Evolutionary conservation across 2,888 invertebrate genomes (phyloP), one percentile per base, ranked within the genome.

Genomic region (Auanema freiburgensis): DNA sequence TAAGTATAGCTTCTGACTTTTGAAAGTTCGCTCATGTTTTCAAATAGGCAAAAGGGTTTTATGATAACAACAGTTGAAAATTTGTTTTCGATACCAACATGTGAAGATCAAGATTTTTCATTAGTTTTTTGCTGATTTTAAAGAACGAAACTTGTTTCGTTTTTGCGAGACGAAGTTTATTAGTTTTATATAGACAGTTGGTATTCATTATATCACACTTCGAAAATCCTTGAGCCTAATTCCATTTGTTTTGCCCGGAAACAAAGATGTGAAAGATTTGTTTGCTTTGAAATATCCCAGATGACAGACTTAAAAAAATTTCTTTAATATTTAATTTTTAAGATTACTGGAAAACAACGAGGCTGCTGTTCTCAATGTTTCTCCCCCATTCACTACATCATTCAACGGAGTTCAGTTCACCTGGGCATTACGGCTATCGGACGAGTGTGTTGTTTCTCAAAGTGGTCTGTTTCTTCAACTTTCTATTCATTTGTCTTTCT

Each of bases 361-460:
- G 56, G 66, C 69, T 14, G 72, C 78, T 16, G 70, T 81, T 52
- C 65, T 81, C 50, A 77, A 79, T 51, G 79, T 81, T 49, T 82
- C 81, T n/a, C 72, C 73, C 14, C 75, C 81, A 18, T 81, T 81
- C 66, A 78, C 79, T 25, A 82, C 81, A 0, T 77, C 79, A 10
- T 77, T 68, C 69, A 82, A 82, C 58, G 80, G 80, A 53, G 79
- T 80, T 50, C 79, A 79, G 57, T 82, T 81, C 72, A 79, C 81
- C 14, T 81, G 81, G 81, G 70, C 75, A 6, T 66, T 82, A 8
- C 63, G 78, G 23, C 70, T 81, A 46, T 72, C 71, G 25, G 74
- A 74, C 55, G 74, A 71, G 49, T 74, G 70, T 51, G 70, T 73
- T 33, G 49, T 73, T n/a, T 64, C 59, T 18, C 40, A 62, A 51